Evolutionary conservation across 1,140 invertebrate species (phyloP).

Genomic region (Metaphire vulgaris): DNA sequence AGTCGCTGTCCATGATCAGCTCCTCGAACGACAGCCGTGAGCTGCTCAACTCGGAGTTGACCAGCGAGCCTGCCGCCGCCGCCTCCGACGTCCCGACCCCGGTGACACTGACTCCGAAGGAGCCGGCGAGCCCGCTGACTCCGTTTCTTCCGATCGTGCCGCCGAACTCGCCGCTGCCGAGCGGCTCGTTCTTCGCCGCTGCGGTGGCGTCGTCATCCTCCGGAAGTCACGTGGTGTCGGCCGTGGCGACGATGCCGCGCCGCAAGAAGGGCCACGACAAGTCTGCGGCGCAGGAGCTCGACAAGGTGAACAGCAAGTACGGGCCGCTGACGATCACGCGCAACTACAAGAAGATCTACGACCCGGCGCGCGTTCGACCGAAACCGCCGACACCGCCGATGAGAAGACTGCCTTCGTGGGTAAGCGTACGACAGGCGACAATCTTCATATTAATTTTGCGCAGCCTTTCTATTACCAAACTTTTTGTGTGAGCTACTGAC

Average conservation of each 20-base stretch:
- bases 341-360: constrained; percentile 47
- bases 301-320: constrained; percentile 16
- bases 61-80: constrained; percentile 29
- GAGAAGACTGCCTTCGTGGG: constrained; percentile 56
- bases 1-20: constrained; percentile 40
- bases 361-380: constrained; percentile 43
- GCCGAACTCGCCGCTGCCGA: constrained; percentile 30
- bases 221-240: constrained; percentile 36
- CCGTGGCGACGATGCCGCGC: constrained; percentile 42
- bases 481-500: too few relatives aligned
- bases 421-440: constrained; percentile 22
- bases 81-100: constrained; percentile 16
- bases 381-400: constrained; percentile 80
- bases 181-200: constrained; percentile 27
- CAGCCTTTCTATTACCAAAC: constrained; percentile 4
- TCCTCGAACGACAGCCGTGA: constrained; percentile 43
- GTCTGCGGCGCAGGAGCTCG: constrained; percentile 24
- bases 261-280: constrained; percentile 28
- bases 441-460: neutral
- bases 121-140: constrained; percentile 41
- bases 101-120: constrained; percentile 36
- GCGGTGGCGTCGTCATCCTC: too few relatives aligned
- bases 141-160: constrained; percentile 34
- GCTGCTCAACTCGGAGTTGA: constrained; percentile 33
- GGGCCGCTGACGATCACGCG: neutral